Conservation (phyloP, 2,113 vertebrate species). For the Canis aureus region DNA sequence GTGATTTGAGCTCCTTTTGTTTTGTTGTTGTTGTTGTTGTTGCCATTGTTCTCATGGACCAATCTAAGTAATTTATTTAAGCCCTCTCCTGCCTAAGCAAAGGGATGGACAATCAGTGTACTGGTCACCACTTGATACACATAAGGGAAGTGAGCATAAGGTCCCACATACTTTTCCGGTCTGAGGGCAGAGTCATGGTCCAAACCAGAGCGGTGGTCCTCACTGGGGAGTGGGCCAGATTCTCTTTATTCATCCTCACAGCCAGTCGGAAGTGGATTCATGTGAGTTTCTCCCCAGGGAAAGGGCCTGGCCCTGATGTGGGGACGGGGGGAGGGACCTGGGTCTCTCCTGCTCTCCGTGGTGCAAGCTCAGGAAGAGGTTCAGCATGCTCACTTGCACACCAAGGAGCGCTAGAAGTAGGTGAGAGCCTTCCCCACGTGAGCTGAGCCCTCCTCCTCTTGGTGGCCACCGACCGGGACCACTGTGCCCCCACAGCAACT, state of each 20-base stretch:
- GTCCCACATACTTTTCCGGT: background rate
- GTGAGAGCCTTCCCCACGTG: background rate
- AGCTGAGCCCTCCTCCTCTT: background rate
- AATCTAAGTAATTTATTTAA: no score
- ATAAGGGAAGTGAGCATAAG: background rate
- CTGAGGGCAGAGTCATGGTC: background rate
- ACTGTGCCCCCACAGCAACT: background rate
- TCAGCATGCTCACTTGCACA: background rate
- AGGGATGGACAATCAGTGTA: background rate
- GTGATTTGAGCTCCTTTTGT: background rate
- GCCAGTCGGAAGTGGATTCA: background rate
- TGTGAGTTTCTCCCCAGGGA: background rate
- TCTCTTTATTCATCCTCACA: background rate
- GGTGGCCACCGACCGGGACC: background rate
- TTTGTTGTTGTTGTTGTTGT: no score
- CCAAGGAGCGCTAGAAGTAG: background rate
- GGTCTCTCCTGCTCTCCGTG: background rate
- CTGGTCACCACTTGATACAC: background rate
- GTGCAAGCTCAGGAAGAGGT: background rate
- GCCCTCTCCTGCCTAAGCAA: background rate
- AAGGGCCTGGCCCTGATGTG: background rate
- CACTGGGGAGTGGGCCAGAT: background rate
- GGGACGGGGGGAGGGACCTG: background rate
- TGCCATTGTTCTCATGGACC: no score
- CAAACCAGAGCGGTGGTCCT: background rate